phyloP scores from a whole-genome alignment of 53 echinoderm and acorn worm genomes.

The Hippasteria phrygiana region DNA sequence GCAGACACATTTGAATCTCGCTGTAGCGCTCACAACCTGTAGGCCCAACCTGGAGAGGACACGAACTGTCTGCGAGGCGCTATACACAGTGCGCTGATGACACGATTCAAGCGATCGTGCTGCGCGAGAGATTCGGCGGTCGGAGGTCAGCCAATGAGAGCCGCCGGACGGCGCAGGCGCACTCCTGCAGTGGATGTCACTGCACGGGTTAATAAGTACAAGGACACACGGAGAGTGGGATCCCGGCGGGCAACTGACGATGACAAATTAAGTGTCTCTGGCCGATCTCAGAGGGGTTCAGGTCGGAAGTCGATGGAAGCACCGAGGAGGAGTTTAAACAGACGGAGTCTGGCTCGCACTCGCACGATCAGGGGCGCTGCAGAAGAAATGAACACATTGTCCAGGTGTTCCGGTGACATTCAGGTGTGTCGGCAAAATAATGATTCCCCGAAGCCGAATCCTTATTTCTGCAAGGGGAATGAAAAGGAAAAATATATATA shows the following conservation, averaged over 20 bases:
- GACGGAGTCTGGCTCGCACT: neutral
- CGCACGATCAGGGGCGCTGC: neutral
- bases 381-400: neutral
- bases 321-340: neutral
- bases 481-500: neutral
- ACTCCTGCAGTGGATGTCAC: neutral
- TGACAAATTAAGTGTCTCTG: neutral
- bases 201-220: neutral
- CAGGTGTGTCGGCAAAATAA: neutral
- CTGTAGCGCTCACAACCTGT: neutral
- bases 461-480: neutral
- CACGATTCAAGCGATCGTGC: neutral
- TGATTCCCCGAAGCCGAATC: neutral
- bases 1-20: neutral
- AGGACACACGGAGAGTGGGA: neutral
- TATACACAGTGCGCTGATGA: neutral
- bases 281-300: neutral
- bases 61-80: neutral
- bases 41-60: neutral
- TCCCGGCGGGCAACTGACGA: neutral
- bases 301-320: neutral
- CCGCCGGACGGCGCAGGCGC: neutral
- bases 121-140: neutral
- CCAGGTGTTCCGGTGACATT: neutral
- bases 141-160: conserved; percentile 3